phyloP scores from a whole-genome alignment of 2,113 vertebrate species.

The Ptyas mucosa region DNA sequence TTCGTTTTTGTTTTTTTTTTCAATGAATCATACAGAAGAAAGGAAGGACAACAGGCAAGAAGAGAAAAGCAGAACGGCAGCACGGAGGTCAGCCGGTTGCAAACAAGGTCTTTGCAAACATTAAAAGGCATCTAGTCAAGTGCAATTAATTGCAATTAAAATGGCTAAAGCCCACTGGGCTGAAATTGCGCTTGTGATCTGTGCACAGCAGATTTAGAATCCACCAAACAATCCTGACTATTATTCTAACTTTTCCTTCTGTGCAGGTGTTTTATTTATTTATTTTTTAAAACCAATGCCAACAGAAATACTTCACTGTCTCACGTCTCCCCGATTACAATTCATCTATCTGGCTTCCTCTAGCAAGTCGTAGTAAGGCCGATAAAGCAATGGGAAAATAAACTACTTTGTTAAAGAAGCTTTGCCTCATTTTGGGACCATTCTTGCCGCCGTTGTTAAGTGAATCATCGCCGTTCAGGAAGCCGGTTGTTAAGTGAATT shows the following conservation, averaged over 20 bases:
- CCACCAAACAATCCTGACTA: neutral
- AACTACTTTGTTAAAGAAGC: no score
- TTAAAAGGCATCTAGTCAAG: conserved; percentile 30
- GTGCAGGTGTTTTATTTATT: neutral
- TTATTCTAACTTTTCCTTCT: conserved; percentile 1
- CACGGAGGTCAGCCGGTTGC: conserved; percentile 59
- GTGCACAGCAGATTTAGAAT: neutral
- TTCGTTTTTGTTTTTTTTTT: conserved; percentile 24
- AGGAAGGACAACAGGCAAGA: conserved; percentile 56
- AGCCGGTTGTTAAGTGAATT: neutral
- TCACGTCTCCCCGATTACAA: neutral
- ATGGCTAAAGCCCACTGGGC: neutral
- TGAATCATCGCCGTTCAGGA: neutral
- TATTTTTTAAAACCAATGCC: neutral
- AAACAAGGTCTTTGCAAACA: conserved; percentile 62
- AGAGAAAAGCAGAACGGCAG: conserved; percentile 54
- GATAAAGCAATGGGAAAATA: neutral
- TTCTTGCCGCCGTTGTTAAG: no score
- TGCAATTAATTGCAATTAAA: conserved; percentile 13
- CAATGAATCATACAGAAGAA: conserved; percentile 40
- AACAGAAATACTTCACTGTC: neutral
- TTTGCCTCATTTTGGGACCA: neutral
- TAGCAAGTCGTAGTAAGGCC: neutral
- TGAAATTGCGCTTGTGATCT: neutral
- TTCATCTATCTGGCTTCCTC: neutral